A percentile compares a stretch with the other conserved stretches of the same genome.
phyloP scores from a whole-genome alignment of 2,113 vertebrate species.

The Tinamus guttatus region DNA sequence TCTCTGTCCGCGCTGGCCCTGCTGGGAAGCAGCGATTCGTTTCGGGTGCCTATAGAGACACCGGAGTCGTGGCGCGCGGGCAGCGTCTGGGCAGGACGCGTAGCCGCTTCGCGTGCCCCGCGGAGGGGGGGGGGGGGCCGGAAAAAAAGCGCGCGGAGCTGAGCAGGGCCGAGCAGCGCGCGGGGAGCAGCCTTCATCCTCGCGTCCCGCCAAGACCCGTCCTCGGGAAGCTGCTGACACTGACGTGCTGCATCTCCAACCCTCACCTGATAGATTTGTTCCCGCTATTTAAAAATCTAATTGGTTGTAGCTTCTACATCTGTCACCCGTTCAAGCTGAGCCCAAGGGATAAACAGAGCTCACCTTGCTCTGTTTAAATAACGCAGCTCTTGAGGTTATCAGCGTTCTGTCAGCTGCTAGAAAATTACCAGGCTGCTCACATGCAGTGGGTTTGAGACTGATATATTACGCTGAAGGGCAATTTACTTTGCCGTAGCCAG shows the following conservation, averaged over 20 bases:
- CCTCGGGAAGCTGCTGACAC: neutral
- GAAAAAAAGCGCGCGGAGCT: neutral
- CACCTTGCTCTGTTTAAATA: conserved; percentile 67
- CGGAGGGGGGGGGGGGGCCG: too few relatives aligned
- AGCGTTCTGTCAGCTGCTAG: conserved; percentile 44
- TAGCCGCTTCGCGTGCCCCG: too few relatives aligned
- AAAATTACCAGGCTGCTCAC: conserved; percentile 15
- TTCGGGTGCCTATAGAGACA: neutral
- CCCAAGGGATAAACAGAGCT: conserved; percentile 62
- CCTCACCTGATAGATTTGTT: neutral
- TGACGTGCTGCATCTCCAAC: neutral
- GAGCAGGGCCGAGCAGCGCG: too few relatives aligned
- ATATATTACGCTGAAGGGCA: neutral
- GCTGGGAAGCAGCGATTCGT: neutral
- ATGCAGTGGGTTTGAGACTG: neutral
- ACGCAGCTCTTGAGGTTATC: conserved; percentile 50
- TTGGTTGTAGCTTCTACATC: conserved; percentile 24
- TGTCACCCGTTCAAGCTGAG: conserved; percentile 49
- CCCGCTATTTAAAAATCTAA: conserved; percentile 49
- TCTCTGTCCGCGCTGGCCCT: neutral
- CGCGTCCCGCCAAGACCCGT: neutral
- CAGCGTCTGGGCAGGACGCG: neutral
- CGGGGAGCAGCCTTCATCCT: neutral
- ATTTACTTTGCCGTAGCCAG: neutral
- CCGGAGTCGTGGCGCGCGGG: accelerated